Evolutionary conservation across 2,797 vertebrate genomes (phyloP).

Genomic region (Phalanger gymnotis): DNA sequence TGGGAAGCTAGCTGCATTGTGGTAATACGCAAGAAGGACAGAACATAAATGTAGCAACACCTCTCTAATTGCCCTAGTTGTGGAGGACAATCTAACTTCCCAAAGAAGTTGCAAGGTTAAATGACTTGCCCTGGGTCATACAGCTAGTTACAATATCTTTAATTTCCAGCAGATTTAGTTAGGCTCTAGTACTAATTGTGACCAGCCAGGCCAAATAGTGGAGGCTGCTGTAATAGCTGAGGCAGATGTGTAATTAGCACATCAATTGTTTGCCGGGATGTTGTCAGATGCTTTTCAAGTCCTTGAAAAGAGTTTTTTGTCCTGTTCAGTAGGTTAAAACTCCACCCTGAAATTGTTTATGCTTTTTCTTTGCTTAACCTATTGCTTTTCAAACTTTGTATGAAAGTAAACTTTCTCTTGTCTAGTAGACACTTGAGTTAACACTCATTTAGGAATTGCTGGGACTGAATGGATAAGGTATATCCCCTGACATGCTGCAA

Average conservation of each 20-base stretch:
- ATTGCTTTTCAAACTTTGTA: background rate
- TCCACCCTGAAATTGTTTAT: constrained; percentile 53
- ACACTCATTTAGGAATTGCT: background rate
- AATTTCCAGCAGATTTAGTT: background rate
- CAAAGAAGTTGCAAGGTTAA: constrained; percentile 47
- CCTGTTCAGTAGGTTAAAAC: constrained; percentile 67
- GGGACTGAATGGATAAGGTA: background rate
- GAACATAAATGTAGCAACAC: constrained; percentile 47
- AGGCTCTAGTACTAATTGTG: background rate
- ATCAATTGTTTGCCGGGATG: constrained; percentile 64
- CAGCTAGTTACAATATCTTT: background rate
- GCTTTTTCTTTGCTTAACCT: constrained; percentile 58
- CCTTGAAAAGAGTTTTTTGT: constrained; percentile 57
- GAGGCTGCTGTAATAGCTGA: constrained; percentile 52
- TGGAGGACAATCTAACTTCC: constrained; percentile 45
- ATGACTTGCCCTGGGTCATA: background rate
- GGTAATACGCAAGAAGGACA: constrained; percentile 54
- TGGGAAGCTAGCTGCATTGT: constrained; percentile 28
- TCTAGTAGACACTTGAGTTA: background rate
- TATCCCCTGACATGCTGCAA: background rate
- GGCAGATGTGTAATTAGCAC: constrained; percentile 66
- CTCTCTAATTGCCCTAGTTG: constrained; percentile 52
- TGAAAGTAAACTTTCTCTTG: background rate
- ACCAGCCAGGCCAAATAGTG: background rate
- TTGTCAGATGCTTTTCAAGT: constrained; percentile 67